These are phyloP conservation scores for Norana najaformis DNA, from an alignment of 2,888 invertebrate genomes.

Conservation along the genomic window DNA sequence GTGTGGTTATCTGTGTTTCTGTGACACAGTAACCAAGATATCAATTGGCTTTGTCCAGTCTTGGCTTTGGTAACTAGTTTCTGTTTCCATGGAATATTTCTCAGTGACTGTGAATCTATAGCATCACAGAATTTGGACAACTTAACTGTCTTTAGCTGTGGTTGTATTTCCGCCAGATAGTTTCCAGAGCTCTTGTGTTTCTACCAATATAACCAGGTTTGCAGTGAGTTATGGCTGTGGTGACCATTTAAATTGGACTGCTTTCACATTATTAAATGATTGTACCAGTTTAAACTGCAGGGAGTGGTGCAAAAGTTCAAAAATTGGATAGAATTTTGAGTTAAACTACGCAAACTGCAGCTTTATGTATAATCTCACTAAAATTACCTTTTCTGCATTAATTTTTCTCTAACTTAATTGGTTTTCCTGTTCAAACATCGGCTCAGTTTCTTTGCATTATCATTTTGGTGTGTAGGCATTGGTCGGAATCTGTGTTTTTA, in stretches of 20 bases:
- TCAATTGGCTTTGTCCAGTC: not conserved
- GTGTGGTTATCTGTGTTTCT: not conserved
- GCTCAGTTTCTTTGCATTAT: not conserved
- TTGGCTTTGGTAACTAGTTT: not conserved
- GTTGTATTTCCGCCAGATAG: not conserved
- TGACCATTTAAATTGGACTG: not conserved
- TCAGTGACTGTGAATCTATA: not conserved
- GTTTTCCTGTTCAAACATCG: not conserved
- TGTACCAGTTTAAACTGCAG: not conserved
- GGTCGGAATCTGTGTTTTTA: not conserved
- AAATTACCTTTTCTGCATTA: not conserved
- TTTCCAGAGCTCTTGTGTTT: not conserved
- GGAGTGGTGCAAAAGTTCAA: not conserved
- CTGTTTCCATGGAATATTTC: not conserved
- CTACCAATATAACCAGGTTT: not conserved
- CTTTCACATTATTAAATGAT: no score
- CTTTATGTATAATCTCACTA: not conserved
- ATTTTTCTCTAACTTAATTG: not conserved
- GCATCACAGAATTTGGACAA: not conserved
- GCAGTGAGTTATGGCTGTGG: not conserved
- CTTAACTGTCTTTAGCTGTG: not conserved
- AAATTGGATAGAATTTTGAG: not conserved
- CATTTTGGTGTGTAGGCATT: not conserved
- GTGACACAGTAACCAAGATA: no score
- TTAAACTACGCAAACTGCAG: not conserved